phyloP scores from a whole-genome alignment of 2,888 invertebrate species.

The Sarcophaga carnaria region DNA sequence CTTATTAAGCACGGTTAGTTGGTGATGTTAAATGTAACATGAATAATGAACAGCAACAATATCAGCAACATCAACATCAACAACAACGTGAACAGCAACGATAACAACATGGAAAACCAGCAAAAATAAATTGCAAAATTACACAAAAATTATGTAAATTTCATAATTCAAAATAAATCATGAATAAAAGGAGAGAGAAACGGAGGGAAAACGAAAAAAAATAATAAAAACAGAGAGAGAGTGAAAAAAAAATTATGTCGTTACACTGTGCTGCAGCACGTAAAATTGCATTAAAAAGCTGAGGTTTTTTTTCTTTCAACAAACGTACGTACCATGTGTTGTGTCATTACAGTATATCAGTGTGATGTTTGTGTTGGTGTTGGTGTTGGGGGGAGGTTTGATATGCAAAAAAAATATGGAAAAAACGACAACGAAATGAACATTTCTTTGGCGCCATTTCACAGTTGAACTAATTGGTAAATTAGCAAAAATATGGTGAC shows the following conservation, averaged over 20 bases:
- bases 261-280: too few relatives aligned
- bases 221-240: conserved; percentile 1
- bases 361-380: background rate
- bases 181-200: conserved; percentile 29
- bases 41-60: conserved; percentile 62
- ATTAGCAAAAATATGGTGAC: conserved; percentile 68
- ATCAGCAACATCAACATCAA: conserved; percentile 29
- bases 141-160: conserved; percentile 67
- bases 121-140: conserved; percentile 58
- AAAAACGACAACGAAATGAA: conserved; percentile 24
- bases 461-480: conserved; percentile 70
- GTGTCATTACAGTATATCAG: background rate
- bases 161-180: conserved; percentile 64
- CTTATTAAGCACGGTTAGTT: conserved; percentile 70
- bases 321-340: conserved; percentile 40
- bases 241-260: background rate
- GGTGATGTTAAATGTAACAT: conserved; percentile 66
- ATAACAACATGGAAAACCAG: conserved; percentile 20
- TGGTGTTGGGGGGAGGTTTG: background rate
- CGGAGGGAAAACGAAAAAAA: conserved; percentile 12
- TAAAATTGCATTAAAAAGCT: conserved; percentile 36
- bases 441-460: conserved; percentile 68
- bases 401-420: too few relatives aligned
- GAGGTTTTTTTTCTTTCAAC: conserved; percentile 30
- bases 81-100: conserved; percentile 1